These are phyloP conservation scores for Pocillopora verrucosa DNA, from an alignment of 64 coral and sea anemone species.

Conservation along the genomic window DNA sequence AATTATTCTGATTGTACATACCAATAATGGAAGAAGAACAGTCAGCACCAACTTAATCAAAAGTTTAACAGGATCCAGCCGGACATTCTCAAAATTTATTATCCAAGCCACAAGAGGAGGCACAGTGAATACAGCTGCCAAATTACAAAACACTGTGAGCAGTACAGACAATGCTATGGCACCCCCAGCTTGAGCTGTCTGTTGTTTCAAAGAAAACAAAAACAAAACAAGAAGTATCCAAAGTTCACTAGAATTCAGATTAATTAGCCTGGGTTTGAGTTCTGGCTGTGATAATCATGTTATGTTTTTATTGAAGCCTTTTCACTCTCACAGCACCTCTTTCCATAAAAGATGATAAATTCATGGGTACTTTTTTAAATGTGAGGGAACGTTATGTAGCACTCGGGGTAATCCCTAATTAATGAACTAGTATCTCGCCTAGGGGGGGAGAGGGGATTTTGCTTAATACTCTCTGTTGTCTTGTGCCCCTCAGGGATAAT, in stretches of 20 bases:
- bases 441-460: no score
- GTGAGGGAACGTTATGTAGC: no score
- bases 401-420: no score
- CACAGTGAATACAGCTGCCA: slow-evolving; percentile 54
- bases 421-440: no score
- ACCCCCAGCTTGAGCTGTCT: slow-evolving; percentile 71
- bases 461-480: no score
- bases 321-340: no score
- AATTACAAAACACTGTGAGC: slow-evolving; percentile 65
- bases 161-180: slow-evolving; percentile 51
- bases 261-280: neutral
- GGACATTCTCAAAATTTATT: slow-evolving; percentile 62
- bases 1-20: slow-evolving; percentile 18
- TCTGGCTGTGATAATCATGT: no score
- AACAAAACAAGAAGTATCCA: neutral
- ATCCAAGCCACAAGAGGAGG: slow-evolving; percentile 72
- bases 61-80: slow-evolving; percentile 56
- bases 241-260: neutral
- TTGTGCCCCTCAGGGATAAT: no score
- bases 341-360: no score
- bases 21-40: slow-evolving; percentile 70
- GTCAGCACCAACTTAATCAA: slow-evolving; percentile 68
- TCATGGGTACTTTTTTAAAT: no score
- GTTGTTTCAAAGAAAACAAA: neutral
- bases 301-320: no score